These are phyloP conservation scores for Gorsachius goisagi DNA, from an alignment of 2,113 vertebrate species.

Conservation along the genomic window DNA sequence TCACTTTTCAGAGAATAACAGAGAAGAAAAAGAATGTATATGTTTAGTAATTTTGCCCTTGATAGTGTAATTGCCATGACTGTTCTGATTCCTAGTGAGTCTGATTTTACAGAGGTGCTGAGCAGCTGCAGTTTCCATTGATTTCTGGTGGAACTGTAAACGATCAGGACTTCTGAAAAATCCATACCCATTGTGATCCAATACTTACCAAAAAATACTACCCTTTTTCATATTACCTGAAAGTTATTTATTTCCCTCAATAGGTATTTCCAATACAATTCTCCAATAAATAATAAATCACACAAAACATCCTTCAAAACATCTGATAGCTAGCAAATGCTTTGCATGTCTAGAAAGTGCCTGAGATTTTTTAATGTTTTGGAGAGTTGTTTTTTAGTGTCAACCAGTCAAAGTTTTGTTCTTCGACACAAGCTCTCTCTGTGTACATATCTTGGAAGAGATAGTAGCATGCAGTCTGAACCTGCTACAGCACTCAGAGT, in stretches of 20 bases:
- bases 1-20: background rate
- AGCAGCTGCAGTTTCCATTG: background rate
- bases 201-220: background rate
- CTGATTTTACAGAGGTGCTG: background rate
- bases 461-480: background rate
- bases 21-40: background rate
- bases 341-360: background rate
- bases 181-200: background rate
- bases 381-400: background rate
- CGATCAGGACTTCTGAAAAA: slow-evolving; percentile 19
- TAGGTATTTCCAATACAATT: background rate
- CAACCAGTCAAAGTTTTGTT: background rate
- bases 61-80: background rate
- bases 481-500: background rate
- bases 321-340: background rate
- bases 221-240: background rate
- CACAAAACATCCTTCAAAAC: background rate
- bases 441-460: background rate
- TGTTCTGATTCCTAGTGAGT: background rate
- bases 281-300: slow-evolving; percentile 36
- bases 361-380: background rate
- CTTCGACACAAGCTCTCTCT: background rate
- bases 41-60: background rate
- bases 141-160: background rate
- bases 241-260: background rate